Conservation (phyloP, 2,113 vertebrate genomes). For the Oryzias javanicus region DNA sequence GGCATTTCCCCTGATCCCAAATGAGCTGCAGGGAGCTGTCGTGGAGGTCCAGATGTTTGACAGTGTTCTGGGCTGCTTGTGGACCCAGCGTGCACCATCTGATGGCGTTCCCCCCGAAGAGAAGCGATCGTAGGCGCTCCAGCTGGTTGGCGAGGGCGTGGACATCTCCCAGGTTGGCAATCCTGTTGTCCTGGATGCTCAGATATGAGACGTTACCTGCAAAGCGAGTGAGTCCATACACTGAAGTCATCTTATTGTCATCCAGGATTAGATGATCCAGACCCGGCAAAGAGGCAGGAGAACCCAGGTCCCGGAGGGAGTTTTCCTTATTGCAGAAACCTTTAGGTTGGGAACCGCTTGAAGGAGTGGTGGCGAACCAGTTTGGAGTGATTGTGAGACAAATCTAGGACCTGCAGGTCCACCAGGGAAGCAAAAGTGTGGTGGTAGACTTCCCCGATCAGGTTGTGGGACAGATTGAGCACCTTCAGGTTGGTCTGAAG, state of each 20-base stretch:
- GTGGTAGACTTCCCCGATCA: conserved; percentile 81
- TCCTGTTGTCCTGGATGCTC: conserved; percentile 76
- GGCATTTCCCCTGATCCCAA: conserved; percentile 78
- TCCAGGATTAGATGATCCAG: conserved; percentile 64
- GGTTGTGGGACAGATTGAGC: conserved; percentile 85
- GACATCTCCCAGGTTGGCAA: conserved; percentile 71
- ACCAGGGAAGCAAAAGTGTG: conserved; percentile 77
- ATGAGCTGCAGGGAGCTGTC: conserved; percentile 81
- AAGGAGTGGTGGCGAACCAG: too few species aligned
- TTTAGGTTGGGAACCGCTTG: conserved; percentile 63
- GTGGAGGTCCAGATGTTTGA: conserved; percentile 79
- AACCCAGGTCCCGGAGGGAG: conserved; percentile 68
- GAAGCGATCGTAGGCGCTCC: conserved; percentile 63
- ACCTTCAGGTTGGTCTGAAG: conserved; percentile 68
- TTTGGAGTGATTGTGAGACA: conserved; percentile 87
- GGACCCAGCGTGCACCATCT: conserved; percentile 53
- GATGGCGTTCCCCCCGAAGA: conserved; percentile 77
- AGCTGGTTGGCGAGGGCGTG: conserved; percentile 64
- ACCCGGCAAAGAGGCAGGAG: conserved; percentile 61
- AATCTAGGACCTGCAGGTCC: conserved; percentile 72
- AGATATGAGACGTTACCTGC: conserved; percentile 49
- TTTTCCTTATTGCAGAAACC: conserved; percentile 81
- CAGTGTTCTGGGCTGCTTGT: conserved; percentile 29
- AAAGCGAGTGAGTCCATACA: conserved; percentile 24
- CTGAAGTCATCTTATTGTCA: conserved; percentile 74